Percentiles rank a stretch among this genome's conserved stretches.
Evolutionary conservation across 2,113 vertebrate species (phyloP).

Genomic region (Dunckerocampus dactyliophorus): DNA sequence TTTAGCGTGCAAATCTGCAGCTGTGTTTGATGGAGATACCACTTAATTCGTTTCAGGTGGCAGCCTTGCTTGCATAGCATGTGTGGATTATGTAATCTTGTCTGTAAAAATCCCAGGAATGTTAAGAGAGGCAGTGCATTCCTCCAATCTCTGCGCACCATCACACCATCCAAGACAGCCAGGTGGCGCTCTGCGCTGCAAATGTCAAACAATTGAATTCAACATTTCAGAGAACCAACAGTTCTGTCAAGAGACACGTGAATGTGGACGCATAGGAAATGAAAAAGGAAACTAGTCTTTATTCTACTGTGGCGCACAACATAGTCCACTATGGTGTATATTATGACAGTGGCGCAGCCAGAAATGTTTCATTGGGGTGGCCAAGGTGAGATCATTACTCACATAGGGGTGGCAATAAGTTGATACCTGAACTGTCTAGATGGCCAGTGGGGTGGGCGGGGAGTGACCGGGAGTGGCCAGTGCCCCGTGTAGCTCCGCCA

Average conservation of each 20-base stretch:
- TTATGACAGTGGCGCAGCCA: too few species aligned
- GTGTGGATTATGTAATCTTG: conserved; percentile 31
- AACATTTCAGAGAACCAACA: too few species aligned
- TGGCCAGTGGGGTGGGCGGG: too few species aligned
- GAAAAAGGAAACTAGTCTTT: not conserved
- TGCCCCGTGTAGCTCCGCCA: too few species aligned
- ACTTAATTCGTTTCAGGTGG: not conserved
- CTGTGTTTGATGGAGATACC: not conserved
- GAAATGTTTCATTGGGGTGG: too few species aligned
- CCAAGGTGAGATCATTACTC: too few species aligned
- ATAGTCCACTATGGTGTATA: too few species aligned
- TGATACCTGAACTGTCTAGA: too few species aligned
- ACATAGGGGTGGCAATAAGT: too few species aligned
- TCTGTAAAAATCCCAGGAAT: conserved; percentile 37
- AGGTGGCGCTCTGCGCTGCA: conserved; percentile 37
- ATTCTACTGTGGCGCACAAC: not conserved
- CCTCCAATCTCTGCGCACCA: conserved; percentile 24
- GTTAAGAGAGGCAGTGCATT: not conserved
- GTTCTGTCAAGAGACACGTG: not conserved
- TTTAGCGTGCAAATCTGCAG: not conserved
- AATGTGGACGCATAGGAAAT: not conserved
- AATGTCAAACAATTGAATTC: conserved; percentile 14
- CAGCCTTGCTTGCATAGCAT: conserved; percentile 16
- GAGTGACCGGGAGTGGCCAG: too few species aligned
- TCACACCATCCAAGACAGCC: conserved; percentile 26